Base-by-base conservation (phyloP, 2,888 invertebrate species). In the Harpagoxenus sublaevis region DNA sequence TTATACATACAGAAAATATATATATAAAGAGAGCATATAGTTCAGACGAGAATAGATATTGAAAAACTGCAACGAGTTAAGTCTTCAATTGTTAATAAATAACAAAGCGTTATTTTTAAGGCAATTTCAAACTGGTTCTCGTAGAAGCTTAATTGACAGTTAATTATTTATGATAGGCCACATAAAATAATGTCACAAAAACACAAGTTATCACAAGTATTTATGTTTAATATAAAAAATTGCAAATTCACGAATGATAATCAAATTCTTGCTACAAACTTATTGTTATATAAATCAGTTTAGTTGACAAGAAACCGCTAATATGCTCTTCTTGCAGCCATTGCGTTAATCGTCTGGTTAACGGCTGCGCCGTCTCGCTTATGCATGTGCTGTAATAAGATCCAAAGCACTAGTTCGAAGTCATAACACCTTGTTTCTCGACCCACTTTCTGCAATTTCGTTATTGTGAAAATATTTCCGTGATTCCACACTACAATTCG, bases 381-480 rank as follows among this genome's bases (percentile, higher is more conserved):
- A 4, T 39, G 12, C 18, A 53, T 31, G 18, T 28, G 4, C 1
- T 15, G n/a, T 78, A 78, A 66, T 78, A 31, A 68, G 62, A 74
- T 23, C 1, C 45, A 42, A 10, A 1, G 51, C 8, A 39, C 31
- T 12, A 15, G 23, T 28, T 45, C 12, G 45, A 45, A 57, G 3
- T 55, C 23, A 23, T 23, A 23, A 23, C 23, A 23, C 31, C 23
- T 60, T 35, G 18, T 81, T 31, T 62, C 10, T 35, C 23, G 35
- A 57, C 3, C 1, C 4, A 35, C 3, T 81, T 60, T 45, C 48
- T 71, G 28, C 35, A 31, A 81, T 71, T 81, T 60, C 6, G 48
- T 70, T 62, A 71, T 81, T 48, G 42, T 39, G 73, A 39, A 42
- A 81, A 81, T 81, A 71, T 81, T 71, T 71, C 23, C 48, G 57